Evolutionary conservation across 37 sponge, comb jelly and placozoan genomes (phyloP).

Genomic region (Chondrilla cf. caribensis): DNA sequence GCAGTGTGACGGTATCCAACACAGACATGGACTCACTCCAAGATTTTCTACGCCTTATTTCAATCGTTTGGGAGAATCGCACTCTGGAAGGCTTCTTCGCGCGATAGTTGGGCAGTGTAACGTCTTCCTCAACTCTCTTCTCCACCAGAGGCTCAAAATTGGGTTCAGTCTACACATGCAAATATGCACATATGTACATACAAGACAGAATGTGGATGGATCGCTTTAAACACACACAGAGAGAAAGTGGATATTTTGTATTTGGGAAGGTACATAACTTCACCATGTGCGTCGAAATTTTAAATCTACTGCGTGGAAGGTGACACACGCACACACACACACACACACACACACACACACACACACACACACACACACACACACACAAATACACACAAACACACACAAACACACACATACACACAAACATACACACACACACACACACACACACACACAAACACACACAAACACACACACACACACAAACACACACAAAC

Average conservation of each 20-base stretch:
- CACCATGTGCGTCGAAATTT: no score
- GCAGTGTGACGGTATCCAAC: no score
- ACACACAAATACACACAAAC: not conserved
- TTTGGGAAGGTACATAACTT: no score
- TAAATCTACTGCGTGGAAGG: no score
- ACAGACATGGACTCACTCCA: not conserved
- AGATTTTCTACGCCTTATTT: constrained; percentile 46
- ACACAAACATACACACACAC: not conserved
- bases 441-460: constrained; percentile 9
- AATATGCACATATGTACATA: not conserved
- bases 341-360: constrained; percentile 9
- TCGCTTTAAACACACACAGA: no score
- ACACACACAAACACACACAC: no score
- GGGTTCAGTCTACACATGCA: constrained; percentile 20
- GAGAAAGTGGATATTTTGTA: no score
- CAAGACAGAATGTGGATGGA: no score
- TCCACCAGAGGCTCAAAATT: not conserved
- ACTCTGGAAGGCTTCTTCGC: constrained; percentile 28
- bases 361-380: not conserved
- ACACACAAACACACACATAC: no score
- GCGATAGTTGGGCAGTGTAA: not conserved
- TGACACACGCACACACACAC: not conserved
- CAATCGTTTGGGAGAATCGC: constrained; percentile 46
- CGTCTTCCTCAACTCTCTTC: not conserved
- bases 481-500: no score